Conservation (phyloP, 2,113 vertebrate species). For the Corydoras maculifer region DNA sequence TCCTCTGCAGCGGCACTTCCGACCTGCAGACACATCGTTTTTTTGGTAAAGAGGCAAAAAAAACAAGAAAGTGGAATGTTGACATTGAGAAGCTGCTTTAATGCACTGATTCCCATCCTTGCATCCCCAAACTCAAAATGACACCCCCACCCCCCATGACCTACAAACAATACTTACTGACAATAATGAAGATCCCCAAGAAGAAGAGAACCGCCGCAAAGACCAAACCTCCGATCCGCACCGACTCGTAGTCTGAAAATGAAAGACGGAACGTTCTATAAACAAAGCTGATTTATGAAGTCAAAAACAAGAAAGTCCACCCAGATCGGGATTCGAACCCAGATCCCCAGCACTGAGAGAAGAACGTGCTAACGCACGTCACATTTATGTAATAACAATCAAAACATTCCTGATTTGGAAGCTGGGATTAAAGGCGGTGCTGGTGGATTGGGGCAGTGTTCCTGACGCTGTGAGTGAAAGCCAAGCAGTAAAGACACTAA, state of each 20-base stretch:
- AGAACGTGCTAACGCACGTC: too few species aligned
- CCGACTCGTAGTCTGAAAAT: conserved; percentile 75
- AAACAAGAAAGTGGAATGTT: not conserved
- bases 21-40: conserved; percentile 51
- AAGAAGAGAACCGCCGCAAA: conserved; percentile 81
- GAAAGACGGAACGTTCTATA: conserved; percentile 3
- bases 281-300: not conserved
- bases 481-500: too few species aligned
- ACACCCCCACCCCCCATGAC: too few species aligned
- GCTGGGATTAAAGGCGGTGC: too few species aligned
- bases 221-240: conserved; percentile 78
- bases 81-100: not conserved
- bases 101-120: not conserved
- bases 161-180: conserved; percentile 70
- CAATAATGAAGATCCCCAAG: conserved; percentile 76
- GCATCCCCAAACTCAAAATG: too few species aligned
- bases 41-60: not conserved
- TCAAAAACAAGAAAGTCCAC: too few species aligned
- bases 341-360: too few species aligned
- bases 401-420: too few species aligned
- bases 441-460: too few species aligned
- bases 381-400: too few species aligned
- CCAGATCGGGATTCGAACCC: too few species aligned
- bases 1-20: conserved; percentile 76
- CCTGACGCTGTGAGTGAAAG: too few species aligned